These are phyloP conservation scores for Hymenochirus boettgeri DNA, from an alignment of 2,113 vertebrate species.

Conservation along the genomic window DNA sequence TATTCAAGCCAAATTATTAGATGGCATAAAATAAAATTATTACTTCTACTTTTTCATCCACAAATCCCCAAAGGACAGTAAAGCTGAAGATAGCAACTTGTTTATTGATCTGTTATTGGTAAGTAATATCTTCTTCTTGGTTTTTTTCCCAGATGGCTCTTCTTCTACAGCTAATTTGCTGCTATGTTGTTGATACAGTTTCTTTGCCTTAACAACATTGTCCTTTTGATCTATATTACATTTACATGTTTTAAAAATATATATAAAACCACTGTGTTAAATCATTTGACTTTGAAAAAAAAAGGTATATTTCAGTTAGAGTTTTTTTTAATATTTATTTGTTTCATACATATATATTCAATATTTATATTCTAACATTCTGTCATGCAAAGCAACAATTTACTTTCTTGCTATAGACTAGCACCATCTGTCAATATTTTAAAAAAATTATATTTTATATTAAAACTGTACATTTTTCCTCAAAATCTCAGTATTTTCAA, in stretches of 20 bases:
- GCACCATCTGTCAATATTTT: no score
- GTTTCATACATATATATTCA: no score
- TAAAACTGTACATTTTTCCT: no score
- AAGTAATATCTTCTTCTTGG: constrained; percentile 20
- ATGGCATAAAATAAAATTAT: constrained; percentile 24
- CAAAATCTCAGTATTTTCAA: no score
- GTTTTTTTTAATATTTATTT: no score
- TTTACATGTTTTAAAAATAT: background rate
- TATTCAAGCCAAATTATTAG: constrained; percentile 26
- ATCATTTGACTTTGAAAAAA: no score
- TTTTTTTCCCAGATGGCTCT: constrained; percentile 23
- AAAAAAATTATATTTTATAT: no score
- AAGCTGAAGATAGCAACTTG: constrained; percentile 26
- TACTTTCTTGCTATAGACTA: no score
- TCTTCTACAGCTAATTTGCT: constrained; percentile 18
- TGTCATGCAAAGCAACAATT: no score
- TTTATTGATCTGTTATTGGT: constrained; percentile 38
- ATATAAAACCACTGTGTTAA: no score
- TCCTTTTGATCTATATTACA: constrained; percentile 13
- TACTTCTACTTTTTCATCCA: constrained; percentile 24
- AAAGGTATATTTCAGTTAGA: no score
- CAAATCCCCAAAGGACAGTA: constrained; percentile 27
- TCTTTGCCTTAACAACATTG: constrained; percentile 4
- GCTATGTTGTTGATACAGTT: constrained; percentile 7
- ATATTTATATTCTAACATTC: no score